phyloP scores from a whole-genome alignment of 2,113 vertebrate species.

The Silurus glanis region DNA sequence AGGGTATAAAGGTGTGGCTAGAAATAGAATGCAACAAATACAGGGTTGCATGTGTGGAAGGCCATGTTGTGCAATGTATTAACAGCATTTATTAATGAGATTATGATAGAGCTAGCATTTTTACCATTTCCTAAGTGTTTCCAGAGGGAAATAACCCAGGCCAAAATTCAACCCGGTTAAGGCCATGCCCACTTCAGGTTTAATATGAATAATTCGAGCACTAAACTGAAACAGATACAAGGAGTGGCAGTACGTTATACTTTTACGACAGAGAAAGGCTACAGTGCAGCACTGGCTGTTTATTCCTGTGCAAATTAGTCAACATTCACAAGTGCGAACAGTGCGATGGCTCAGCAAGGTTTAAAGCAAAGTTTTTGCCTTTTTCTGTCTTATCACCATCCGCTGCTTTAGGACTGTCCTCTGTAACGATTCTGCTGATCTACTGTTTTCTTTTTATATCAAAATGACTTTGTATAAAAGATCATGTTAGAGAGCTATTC shows the following conservation, averaged over 20 bases:
- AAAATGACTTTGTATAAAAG: conserved; percentile 70
- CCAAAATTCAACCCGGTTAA: not conserved
- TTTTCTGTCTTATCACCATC: conserved; percentile 63
- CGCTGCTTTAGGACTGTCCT: conserved; percentile 65
- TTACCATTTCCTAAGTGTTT: not conserved
- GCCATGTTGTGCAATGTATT: not conserved
- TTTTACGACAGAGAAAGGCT: not conserved
- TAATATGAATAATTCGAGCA: not conserved
- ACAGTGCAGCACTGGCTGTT: conserved; percentile 17
- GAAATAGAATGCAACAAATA: not conserved
- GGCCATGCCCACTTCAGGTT: not conserved
- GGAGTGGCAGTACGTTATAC: not conserved
- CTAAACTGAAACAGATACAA: not conserved
- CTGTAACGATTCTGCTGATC: conserved; percentile 70
- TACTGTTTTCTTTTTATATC: conserved; percentile 68
- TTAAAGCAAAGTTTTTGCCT: conserved; percentile 58
- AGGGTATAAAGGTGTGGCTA: not conserved
- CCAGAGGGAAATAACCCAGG: not conserved
- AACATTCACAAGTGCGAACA: conserved; percentile 43
- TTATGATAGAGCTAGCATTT: not conserved
- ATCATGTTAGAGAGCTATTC: conserved; percentile 62
- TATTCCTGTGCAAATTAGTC: conserved; percentile 24
- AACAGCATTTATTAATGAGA: conserved; percentile 15
- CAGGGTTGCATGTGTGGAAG: not conserved
- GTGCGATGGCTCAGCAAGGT: conserved; percentile 26